Percentiles rank a stretch among this genome's conserved stretches.
Conservation (phyloP, 2,888 invertebrate genomes). For the Caenorhabditis auriculariae region DNA sequence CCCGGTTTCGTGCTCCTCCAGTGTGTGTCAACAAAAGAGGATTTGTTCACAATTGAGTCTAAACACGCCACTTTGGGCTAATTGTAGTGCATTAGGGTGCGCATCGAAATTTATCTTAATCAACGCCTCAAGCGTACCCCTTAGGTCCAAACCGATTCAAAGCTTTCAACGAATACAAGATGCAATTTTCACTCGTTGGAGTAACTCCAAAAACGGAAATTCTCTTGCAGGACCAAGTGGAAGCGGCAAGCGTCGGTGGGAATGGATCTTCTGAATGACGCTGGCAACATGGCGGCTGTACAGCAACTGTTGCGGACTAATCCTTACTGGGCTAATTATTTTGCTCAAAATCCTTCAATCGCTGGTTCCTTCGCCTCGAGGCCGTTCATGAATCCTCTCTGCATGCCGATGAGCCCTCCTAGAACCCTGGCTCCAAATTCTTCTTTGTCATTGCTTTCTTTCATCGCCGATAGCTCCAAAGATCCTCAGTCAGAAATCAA, state of each 20-base stretch:
- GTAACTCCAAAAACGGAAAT: too few relatives aligned
- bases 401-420: slow-evolving; percentile 7
- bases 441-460: slow-evolving; percentile 3
- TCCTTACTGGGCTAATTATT: slow-evolving; percentile 59
- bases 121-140: too few relatives aligned
- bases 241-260: slow-evolving; percentile 97
- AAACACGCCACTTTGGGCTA: slow-evolving; percentile 40
- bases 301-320: slow-evolving; percentile 70
- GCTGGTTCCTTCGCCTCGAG: slow-evolving; percentile 4
- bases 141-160: too few relatives aligned
- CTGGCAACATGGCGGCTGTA: slow-evolving; percentile 95
- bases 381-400: slow-evolving; percentile 17
- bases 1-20: too few relatives aligned
- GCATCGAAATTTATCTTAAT: slow-evolving; percentile 39
- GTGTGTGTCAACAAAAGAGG: too few relatives aligned
- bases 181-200: too few relatives aligned
- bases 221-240: slow-evolving; percentile 92
- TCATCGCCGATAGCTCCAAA: background rate
- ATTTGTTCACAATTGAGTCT: slow-evolving; percentile 25
- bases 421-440: slow-evolving; percentile 5
- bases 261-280: slow-evolving; percentile 90
- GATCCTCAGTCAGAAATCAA: background rate
- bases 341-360: slow-evolving; percentile 11
- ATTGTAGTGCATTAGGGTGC: slow-evolving; percentile 34
- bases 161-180: too few relatives aligned